Percentiles rank a stretch among this genome's conserved stretches.
Conservation (phyloP, 2,113 vertebrate genomes). For the Mystacornis crossleyi region DNA sequence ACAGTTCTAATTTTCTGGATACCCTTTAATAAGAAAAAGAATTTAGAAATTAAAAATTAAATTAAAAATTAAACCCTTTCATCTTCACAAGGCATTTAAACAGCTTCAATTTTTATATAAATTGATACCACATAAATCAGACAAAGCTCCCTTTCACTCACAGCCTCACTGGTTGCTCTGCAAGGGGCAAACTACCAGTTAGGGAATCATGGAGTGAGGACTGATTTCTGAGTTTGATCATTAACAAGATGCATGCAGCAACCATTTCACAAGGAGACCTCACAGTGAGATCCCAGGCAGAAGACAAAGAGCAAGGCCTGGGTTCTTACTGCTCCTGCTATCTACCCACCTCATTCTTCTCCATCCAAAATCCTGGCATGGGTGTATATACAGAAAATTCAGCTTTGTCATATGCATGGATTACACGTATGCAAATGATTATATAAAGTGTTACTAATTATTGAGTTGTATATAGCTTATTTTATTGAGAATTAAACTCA, state of each 20-base stretch:
- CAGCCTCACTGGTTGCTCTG: background rate
- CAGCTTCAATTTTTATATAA: background rate
- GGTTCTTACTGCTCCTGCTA: background rate
- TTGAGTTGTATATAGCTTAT: background rate
- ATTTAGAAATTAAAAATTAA: background rate
- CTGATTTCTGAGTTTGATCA: background rate
- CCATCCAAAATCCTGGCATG: background rate
- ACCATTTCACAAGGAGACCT: background rate
- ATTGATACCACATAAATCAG: background rate
- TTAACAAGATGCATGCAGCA: background rate
- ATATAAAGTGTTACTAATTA: background rate
- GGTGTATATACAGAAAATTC: background rate
- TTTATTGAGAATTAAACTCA: background rate
- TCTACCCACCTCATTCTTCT: background rate
- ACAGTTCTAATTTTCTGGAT: background rate
- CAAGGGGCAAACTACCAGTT: background rate
- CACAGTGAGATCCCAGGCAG: background rate
- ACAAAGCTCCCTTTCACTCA: background rate
- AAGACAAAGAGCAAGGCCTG: background rate
- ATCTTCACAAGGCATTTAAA: background rate
- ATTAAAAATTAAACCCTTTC: background rate
- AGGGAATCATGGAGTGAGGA: background rate
- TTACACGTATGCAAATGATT: background rate
- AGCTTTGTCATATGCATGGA: background rate
- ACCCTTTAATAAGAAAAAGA: background rate